Evolutionary conservation across 1,140 invertebrate genomes (phyloP), one percentile per base, ranked within the genome.

Genomic region (Schlechtendalia chinensis): DNA sequence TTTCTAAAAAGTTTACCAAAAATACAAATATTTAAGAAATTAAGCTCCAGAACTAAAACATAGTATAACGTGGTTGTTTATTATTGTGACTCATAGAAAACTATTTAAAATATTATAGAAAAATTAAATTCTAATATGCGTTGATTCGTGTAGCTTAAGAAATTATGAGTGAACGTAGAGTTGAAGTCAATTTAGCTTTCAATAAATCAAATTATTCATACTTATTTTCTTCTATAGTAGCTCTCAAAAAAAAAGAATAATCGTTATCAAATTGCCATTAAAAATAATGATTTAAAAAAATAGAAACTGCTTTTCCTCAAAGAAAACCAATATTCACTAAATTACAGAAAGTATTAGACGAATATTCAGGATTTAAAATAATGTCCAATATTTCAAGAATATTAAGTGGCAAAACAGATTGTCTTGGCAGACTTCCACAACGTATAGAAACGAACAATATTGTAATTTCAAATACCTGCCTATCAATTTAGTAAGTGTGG

Each of bases 101-200:
- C 4, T 11, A 67, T 45, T 67, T n/a, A 67, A 45, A 67, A 67
- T 45, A 63, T 63, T 63, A 32, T 63, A 63, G 10, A 63, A 12
- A 63, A 45, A 67, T 67, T 22, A 45, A 3, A 45, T 45, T 8
- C 32, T 2, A 12, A 67, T 14, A 67, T 67, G 32, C 39, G 45
- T 67, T 67, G 32, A 67, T 59, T 24, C 4, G 3, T 12, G 19
- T 24, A 61, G 58, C 24, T 61, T 24, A 29, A 29, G 24, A 61
- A 29, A 3, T 27, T 29, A 56, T 56, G 0, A 24, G 12, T 61
- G 24, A 61, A 61, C 5, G 58, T 16, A 12, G 12, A 61, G 5
- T 61, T 61, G 58, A 67, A 67, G 17, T 12, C 65, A 67, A 67
- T 67, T 67, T 19, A 39, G 27, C 63, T 32, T 19, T 67, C 19